Conservation (phyloP, 2,888 invertebrate species). For the Apantesis nais region DNA sequence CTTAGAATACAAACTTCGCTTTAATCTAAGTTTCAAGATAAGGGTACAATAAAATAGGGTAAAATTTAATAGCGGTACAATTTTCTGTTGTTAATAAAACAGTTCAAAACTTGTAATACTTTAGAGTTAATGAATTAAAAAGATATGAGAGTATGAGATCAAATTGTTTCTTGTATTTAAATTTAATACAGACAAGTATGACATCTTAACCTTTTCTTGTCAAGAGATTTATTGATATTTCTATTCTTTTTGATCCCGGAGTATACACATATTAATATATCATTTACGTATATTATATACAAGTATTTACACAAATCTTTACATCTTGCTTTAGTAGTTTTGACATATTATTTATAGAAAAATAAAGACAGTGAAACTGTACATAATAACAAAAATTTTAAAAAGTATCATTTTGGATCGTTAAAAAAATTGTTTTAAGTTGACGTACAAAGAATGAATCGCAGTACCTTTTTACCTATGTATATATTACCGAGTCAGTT, state of each 20-base stretch:
- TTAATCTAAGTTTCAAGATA: slow-evolving; percentile 62
- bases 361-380: neutral
- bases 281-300: neutral
- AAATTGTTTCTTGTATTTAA: neutral
- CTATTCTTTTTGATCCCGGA: neutral
- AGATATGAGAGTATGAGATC: neutral
- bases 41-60: slow-evolving; percentile 50
- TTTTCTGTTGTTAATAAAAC: slow-evolving; percentile 6
- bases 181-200: neutral
- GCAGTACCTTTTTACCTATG: too few relatives aligned
- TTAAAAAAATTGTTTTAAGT: neutral
- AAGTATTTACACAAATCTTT: neutral
- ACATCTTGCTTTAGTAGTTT: neutral
- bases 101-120: neutral
- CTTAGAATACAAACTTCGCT: slow-evolving; percentile 52
- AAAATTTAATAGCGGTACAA: slow-evolving; percentile 38
- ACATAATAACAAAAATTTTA: neutral
- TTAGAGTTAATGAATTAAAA: neutral
- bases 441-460: too few relatives aligned
- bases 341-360: neutral
- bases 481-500: slow-evolving; percentile 41
- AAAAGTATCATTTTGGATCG: neutral
- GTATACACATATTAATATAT: neutral
- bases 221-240: neutral
- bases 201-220: neutral